Percentiles rank a stretch among this genome's conserved stretches.
phyloP scores from a whole-genome alignment of 2,888 invertebrate genomes.

The Muscina levida region DNA sequence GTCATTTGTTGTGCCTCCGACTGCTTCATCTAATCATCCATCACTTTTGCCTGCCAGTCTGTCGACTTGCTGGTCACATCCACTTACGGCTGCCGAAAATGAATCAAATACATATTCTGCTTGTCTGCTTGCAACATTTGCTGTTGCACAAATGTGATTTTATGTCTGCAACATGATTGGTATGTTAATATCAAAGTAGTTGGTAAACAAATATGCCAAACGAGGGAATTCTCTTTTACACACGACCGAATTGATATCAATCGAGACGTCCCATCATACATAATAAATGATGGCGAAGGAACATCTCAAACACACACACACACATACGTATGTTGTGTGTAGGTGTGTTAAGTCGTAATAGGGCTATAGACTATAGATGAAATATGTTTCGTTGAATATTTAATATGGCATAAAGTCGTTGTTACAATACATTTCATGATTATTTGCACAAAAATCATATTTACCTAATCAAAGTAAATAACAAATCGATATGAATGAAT shows the following conservation, averaged over 20 bases:
- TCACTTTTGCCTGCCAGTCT: too few relatives aligned
- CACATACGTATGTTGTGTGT: background rate
- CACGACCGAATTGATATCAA: slow-evolving; percentile 15
- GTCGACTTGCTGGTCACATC: too few relatives aligned
- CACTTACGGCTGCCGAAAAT: too few relatives aligned
- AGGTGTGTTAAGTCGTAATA: too few relatives aligned
- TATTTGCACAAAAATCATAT: slow-evolving; percentile 37
- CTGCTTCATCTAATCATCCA: too few relatives aligned
- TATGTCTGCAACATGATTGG: background rate
- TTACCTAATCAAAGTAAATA: slow-evolving; percentile 29
- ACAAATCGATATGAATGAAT: slow-evolving; percentile 9
- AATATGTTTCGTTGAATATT: slow-evolving; percentile 18
- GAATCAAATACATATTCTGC: background rate
- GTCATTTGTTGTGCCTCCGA: too few relatives aligned
- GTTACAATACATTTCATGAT: slow-evolving; percentile 9
- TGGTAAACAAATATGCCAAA: background rate
- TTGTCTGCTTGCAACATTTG: background rate
- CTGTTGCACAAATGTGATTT: slow-evolving; percentile 4
- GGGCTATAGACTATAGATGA: too few relatives aligned
- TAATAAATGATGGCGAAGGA: background rate
- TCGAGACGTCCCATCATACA: background rate
- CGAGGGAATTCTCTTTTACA: background rate
- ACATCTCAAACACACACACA: background rate
- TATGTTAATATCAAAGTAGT: background rate
- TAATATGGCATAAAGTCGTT: background rate